Base-by-base conservation (phyloP, 2,888 invertebrate species). In the Yponomeuta cagnagella region DNA sequence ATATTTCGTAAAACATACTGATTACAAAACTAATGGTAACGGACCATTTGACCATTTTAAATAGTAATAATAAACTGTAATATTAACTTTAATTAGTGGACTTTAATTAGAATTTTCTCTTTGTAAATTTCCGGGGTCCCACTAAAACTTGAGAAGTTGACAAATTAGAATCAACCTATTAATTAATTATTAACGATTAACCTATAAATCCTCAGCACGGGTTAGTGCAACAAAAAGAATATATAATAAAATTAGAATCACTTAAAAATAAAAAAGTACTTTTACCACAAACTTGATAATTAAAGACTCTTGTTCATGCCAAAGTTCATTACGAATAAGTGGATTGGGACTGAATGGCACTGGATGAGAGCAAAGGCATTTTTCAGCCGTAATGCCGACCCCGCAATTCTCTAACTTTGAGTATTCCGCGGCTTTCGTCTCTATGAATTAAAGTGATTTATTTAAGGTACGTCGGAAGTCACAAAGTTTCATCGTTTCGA, bases 361-460 rank as follows among this genome's bases (percentile, higher is more conserved):
- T 72, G 70, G 72, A 74, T 79, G 75, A 77, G 73, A 79, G 71
- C 48, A 78, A 78, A 78, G 78, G 77, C 85, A 87, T 88, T 84
- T 84, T 82, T 85, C 87, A 86, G 79, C 78, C 77, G 78, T 84
- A 83, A 86, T 82, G 79, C 81, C 80, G 74, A 78, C 78, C 71
- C 76, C 77, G 76, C 79, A 81, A 81, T 80, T 80, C 80, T 74
- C 73, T 77, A 80, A 86, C 80, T 85, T 82, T 77, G 82, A 85
- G 82, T 83, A 81, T 81, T 82, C 81, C 76, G 76, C 73, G 82
- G 80, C 72, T 76, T 86, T 85, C 86, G 84, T 88, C 86, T 88
- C 85, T 83, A 88, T 89, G 89, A 89, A 89, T 89, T 89, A 86
- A 85, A 82, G 85, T 89, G 89, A 90, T 89, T 90, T 90, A 90